Percentiles rank a stretch among this genome's conserved stretches.
phyloP scores from a whole-genome alignment of 2,113 vertebrate genomes.

The Rhabdomys dilectus region DNA sequence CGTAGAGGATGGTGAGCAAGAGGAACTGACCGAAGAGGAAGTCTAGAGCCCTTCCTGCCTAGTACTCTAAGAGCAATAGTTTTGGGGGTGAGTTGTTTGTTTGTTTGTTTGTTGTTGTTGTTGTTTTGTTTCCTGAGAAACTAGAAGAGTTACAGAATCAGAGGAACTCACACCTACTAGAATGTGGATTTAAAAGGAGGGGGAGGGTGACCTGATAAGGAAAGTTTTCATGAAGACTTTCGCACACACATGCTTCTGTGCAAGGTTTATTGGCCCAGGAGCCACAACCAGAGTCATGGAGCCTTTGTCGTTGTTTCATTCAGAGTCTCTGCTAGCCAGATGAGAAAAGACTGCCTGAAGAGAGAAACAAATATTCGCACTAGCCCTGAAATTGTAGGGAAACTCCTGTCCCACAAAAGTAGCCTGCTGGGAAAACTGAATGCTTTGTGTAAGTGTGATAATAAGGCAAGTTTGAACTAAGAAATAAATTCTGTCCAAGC shows the following conservation, averaged over 20 bases:
- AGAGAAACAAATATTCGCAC: not conserved
- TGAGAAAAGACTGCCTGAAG: not conserved
- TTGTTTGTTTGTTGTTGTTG: too few species aligned
- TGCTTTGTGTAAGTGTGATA: not conserved
- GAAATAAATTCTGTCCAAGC: not conserved
- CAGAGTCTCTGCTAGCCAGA: not conserved
- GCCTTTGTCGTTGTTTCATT: not conserved
- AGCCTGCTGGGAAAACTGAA: not conserved
- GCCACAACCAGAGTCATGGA: not conserved
- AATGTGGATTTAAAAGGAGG: not conserved
- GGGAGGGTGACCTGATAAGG: not conserved
- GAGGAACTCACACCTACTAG: not conserved
- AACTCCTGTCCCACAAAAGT: not conserved
- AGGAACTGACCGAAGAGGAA: fast-evolving
- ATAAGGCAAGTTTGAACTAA: not conserved
- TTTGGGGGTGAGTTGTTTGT: too few species aligned
- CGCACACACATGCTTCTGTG: not conserved
- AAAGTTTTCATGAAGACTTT: not conserved
- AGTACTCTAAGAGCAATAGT: not conserved
- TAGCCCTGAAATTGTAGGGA: not conserved
- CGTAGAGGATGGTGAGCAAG: not conserved
- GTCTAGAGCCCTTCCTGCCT: not conserved
- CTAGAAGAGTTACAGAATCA: not conserved
- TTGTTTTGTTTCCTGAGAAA: not conserved
- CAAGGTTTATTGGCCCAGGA: not conserved